Conservation (phyloP, 2,797 vertebrate species). For the Mus minutoides region DNA sequence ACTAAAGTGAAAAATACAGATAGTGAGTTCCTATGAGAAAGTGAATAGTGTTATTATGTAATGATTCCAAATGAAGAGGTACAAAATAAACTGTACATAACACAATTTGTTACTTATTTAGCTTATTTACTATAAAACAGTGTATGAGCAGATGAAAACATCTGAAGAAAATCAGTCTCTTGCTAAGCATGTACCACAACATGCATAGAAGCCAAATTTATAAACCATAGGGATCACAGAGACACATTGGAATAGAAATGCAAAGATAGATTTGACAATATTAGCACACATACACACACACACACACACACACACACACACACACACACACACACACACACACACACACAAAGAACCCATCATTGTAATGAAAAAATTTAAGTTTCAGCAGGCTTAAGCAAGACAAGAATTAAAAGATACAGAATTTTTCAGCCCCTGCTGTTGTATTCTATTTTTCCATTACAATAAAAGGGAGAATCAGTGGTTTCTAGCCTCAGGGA, state of each 20-base stretch:
- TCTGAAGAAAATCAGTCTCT: neutral
- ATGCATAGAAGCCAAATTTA: neutral
- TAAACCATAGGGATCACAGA: conserved; percentile 40
- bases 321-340: neutral
- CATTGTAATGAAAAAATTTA: conserved; percentile 3
- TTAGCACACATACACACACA: conserved; percentile 35
- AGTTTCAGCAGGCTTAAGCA: neutral
- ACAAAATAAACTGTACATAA: conserved; percentile 49
- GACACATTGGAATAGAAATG: conserved; percentile 51
- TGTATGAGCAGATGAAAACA: conserved; percentile 4
- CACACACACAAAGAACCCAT: neutral
- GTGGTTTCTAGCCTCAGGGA: neutral
- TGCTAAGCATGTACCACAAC: neutral
- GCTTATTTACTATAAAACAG: conserved; percentile 50
- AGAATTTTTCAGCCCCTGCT: neutral
- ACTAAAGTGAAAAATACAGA: conserved; percentile 38
- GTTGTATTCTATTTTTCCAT: neutral
- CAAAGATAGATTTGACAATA: conserved; percentile 48
- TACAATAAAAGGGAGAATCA: neutral
- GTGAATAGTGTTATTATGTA: conserved; percentile 2
- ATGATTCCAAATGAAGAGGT: conserved; percentile 55
- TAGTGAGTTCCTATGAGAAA: conserved; percentile 51
- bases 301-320: neutral
- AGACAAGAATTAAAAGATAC: conserved; percentile 23
- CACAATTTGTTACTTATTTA: conserved; percentile 39